A percentile compares a stretch with the other conserved stretches of the same genome.
These are phyloP conservation scores for Nesometra sesokonis DNA, from an alignment of 35 echinoderm and acorn worm genomes.

Conservation along the genomic window DNA sequence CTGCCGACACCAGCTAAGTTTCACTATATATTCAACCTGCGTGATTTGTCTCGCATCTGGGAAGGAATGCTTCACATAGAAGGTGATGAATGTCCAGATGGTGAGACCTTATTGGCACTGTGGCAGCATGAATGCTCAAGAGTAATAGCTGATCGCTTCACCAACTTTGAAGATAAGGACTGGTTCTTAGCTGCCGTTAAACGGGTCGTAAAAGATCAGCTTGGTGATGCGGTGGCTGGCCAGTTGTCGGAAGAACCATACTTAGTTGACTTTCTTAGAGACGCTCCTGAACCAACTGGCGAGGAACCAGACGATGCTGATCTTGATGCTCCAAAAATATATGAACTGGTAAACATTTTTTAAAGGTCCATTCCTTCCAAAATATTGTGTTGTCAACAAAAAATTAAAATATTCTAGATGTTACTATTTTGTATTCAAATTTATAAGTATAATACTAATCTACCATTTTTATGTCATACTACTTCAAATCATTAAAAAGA, in stretches of 20 bases:
- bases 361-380: too few species aligned
- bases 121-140: constrained; percentile 94
- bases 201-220: constrained; percentile 40
- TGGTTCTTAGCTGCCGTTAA: constrained; percentile 73
- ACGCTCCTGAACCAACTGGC: constrained; percentile 89
- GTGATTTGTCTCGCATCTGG: constrained; percentile 89
- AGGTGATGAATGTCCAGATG: constrained; percentile 68
- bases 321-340: constrained; percentile 84
- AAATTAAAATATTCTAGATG: too few species aligned
- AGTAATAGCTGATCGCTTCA: constrained; percentile 96
- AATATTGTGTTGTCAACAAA: too few species aligned
- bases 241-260: constrained; percentile 68
- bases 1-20: constrained; percentile 97
- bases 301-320: constrained; percentile 94
- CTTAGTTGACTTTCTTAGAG: constrained; percentile 97
- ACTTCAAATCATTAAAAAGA: too few species aligned
- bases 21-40: constrained; percentile 92
- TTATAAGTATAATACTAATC: too few species aligned
- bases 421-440: too few species aligned
- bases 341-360: constrained; percentile 69
- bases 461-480: too few species aligned
- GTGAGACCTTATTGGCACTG: constrained; percentile 51
- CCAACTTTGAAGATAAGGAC: constrained; percentile 67
- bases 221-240: constrained; percentile 23
- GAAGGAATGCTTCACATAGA: constrained; percentile 81